Base-by-base conservation (phyloP, 2,113 vertebrate species). In the Peromyscus californicus region DNA sequence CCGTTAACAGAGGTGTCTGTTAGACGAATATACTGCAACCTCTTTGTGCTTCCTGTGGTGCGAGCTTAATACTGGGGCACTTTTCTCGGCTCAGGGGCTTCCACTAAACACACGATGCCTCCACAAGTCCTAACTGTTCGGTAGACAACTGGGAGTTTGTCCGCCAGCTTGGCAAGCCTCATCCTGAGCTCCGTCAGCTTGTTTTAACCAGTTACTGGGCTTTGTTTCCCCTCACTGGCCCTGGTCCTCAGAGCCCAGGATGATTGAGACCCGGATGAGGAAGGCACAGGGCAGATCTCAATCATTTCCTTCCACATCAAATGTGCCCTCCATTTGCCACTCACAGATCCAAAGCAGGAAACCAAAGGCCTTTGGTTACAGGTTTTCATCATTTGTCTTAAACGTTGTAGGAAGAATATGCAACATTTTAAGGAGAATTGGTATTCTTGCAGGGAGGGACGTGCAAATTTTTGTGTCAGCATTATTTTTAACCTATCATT, bases 81-180 rank as follows among this genome's bases (percentile, higher is more conserved):
- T 93, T 92, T 89, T 89, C 90, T 72, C 88, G 83, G 79, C 61
- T 31, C 85, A 70, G 88, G 61, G 83, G 75, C 42, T 59, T 96
- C 93, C 65, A 95, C 85, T 94, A 84, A 92, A 90, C 91, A 74
- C 91, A 63, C 36, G 63, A 6, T 1, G 11, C 61, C 84, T 61
- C 93, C 90, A 92, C 96, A 94, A 97, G 74, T 93, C 90, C 79
- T 91, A 22, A 92, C 92, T 97, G 95, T 97, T 95, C 95, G 59
- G 19, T 0, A 87, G 90, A 97, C 96, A 95, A 84, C 95, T 87
- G 82, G 42, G 26, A 93, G 95, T 70, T 74, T 97, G 85, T 97
- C 84, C 45, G 90, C 76, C 7, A n/a, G 72, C 54, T 91, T 96
- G 90, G 90, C 85, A 91, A 80, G 92, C 80, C 80, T 90, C 63